Percentiles rank a stretch among this genome's conserved stretches.
These are phyloP conservation scores for Serranus cabrilla DNA, from an alignment of 2,797 vertebrate species.

Conservation along the genomic window DNA sequence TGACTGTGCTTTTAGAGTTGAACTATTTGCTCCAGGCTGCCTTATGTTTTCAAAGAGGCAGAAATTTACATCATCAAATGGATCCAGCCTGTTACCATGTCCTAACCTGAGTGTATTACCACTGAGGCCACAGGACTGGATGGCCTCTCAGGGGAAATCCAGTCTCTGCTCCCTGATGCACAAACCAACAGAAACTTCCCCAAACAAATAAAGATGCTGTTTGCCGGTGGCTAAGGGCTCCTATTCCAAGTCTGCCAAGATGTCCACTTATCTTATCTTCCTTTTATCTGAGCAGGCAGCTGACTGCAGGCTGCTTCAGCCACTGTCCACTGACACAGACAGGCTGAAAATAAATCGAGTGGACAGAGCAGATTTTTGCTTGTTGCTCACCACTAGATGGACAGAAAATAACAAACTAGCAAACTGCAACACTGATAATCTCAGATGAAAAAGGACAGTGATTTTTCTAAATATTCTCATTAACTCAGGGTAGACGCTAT, in stretches of 20 bases:
- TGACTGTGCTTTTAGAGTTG: slow-evolving; percentile 4
- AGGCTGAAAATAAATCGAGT: background rate
- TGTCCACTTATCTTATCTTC: slow-evolving; percentile 18
- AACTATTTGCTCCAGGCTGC: background rate
- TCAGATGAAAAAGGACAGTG: background rate
- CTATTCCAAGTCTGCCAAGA: slow-evolving; percentile 6
- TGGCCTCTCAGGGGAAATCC: slow-evolving; percentile 7
- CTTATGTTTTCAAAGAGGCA: slow-evolving; percentile 19
- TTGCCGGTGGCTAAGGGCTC: slow-evolving; percentile 4
- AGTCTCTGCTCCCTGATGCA: slow-evolving; percentile 1
- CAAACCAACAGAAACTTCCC: background rate
- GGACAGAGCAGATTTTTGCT: background rate
- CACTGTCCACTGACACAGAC: slow-evolving; percentile 16
- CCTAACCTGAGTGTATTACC: slow-evolving; percentile 1
- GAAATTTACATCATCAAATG: slow-evolving; percentile 9
- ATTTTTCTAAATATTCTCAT: background rate
- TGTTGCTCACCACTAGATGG: background rate
- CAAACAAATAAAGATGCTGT: slow-evolving; percentile 24
- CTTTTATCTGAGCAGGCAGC: background rate
- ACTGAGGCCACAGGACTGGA: background rate
- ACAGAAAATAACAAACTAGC: background rate
- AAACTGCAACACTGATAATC: slow-evolving; percentile 1
- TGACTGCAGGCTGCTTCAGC: slow-evolving; percentile 3
- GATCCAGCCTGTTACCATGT: slow-evolving; percentile 6
- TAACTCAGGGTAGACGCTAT: too few species aligned